A percentile compares a stretch with the other conserved stretches of the same genome.
Conservation (phyloP, 2,113 vertebrate genomes). For the Phocoena phocoena region DNA sequence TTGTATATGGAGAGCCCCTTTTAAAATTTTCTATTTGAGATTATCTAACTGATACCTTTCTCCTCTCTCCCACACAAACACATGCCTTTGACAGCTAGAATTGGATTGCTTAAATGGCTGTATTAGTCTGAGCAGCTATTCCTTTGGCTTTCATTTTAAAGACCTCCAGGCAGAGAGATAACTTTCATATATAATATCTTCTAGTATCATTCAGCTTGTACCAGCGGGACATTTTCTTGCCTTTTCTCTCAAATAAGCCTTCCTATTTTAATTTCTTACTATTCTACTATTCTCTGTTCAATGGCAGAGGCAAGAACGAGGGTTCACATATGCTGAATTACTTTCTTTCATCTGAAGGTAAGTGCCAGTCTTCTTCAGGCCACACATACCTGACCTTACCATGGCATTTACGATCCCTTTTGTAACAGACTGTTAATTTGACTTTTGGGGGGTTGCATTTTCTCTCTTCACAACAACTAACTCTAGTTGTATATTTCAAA, state of each 20-base stretch:
- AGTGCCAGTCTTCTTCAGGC: neutral
- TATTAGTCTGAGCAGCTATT: neutral
- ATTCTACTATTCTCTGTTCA: conserved; percentile 26
- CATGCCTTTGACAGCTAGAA: neutral
- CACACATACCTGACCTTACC: neutral
- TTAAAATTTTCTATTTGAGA: neutral
- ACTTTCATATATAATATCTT: conserved; percentile 26
- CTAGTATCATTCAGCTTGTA: conserved; percentile 2
- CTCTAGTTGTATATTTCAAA: neutral
- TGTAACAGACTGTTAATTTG: conserved; percentile 17
- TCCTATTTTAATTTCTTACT: conserved; percentile 29
- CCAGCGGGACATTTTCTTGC: neutral
- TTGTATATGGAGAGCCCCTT: neutral
- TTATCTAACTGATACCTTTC: neutral
- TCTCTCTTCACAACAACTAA: conserved; percentile 11
- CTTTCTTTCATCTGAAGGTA: conserved; percentile 21
- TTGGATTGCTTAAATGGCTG: neutral
- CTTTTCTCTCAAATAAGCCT: conserved; percentile 5
- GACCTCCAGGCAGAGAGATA: neutral
- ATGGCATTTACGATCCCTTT: conserved; percentile 21
- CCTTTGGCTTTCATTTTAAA: conserved; percentile 44
- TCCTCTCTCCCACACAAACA: neutral
- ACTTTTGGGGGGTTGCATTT: neutral
- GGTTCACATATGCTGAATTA: neutral
- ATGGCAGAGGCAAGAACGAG: neutral